phyloP scores from a whole-genome alignment of 1,140 invertebrate species.

The Heliconius hermathena region DNA sequence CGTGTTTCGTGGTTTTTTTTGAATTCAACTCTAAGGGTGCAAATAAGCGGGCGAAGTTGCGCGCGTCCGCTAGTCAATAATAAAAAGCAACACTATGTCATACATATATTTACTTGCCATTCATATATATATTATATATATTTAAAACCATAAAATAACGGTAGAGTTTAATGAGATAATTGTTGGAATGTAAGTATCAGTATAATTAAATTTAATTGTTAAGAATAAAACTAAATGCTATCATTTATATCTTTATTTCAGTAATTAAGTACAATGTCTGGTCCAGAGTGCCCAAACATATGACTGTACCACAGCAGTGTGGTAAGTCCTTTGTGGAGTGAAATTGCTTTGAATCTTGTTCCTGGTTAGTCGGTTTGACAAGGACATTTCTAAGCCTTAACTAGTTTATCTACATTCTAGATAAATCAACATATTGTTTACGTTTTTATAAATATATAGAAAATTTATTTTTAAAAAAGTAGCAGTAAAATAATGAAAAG shows the following conservation, averaged over 20 bases:
- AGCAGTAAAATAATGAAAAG: neutral
- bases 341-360: slow-evolving; percentile 26
- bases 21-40: too few relatives aligned
- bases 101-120: too few relatives aligned
- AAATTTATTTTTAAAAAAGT: too few relatives aligned
- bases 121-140: too few relatives aligned
- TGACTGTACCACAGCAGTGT: neutral
- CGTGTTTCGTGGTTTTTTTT: too few relatives aligned
- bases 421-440: neutral
- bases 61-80: too few relatives aligned
- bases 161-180: too few relatives aligned
- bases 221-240: neutral
- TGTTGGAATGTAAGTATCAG: too few relatives aligned
- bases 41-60: too few relatives aligned
- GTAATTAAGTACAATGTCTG: neutral
- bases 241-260: neutral
- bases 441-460: too few relatives aligned
- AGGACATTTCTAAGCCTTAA: slow-evolving; percentile 3
- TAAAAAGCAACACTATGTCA: too few relatives aligned
- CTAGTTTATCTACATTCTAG: neutral
- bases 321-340: slow-evolving; percentile 14
- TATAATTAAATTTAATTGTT: neutral
- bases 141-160: too few relatives aligned
- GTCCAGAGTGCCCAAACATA: neutral
- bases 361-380: slow-evolving; percentile 23